Evolutionary conservation across 2,113 vertebrate species (phyloP), one percentile per base, ranked within the genome.

Genomic region (Pterophyllum scalare): DNA sequence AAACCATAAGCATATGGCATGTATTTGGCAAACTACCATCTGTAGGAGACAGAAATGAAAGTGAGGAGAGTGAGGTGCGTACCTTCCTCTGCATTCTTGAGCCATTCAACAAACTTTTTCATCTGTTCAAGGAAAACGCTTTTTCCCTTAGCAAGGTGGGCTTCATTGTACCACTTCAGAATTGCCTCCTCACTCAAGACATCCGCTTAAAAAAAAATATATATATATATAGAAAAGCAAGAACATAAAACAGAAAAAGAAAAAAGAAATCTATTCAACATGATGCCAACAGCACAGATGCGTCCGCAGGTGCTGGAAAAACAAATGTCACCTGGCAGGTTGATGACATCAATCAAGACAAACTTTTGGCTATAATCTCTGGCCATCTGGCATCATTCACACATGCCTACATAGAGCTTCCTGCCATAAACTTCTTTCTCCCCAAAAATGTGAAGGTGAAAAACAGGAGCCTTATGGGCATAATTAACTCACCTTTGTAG

Each of bases 81-180:
- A 98, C 98, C 98, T 97, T 99, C 98, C 93, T 99, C 98, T n/a
- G 98, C 98, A 15, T 98, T 99, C 95, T 98, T 99, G 83, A 99
- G 97, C 98, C 98, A 99, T 87, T 99, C 98, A 2, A 99, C 98
- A 92, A 99, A 99, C 86, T 97, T 98, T 83, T 99, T 99, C 97
- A 99, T 99, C 91, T 99, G 98, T 80, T 99, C 98, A 72, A 99
- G 96, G 95, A 99, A 99, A 91, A 99, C 96, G 5, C 97, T 98
- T 91, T 98, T 98, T 61, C 98, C 98, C 93, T 99, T 99, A 87
- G 98, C 95, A 88, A 96, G 59, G 83, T 99, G 98, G 0, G 96
- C 97, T 67, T 99, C 98, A 33, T 97, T 97, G 90, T 99, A 99
- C 97, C 98, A 99, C 92, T 99, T 99, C 77, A 99, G 92, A 93